Conservation (phyloP, 2,113 vertebrate species). For the Arizona elegans region DNA sequence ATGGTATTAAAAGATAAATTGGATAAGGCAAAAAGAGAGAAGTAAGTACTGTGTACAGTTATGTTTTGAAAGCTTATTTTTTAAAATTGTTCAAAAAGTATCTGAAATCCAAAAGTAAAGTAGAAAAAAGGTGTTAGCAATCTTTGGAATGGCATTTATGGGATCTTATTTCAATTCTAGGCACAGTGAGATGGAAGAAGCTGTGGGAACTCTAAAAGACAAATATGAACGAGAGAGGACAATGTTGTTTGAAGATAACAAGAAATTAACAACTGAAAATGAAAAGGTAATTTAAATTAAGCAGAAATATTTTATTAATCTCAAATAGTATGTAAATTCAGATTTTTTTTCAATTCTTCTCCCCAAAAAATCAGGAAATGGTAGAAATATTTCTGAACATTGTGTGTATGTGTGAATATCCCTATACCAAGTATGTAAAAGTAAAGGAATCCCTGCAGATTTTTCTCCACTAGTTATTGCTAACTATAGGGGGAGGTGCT, state of each 20-base stretch:
- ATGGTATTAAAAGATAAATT: constrained; percentile 85
- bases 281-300: constrained; percentile 79
- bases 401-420: neutral
- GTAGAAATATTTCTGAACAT: neutral
- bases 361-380: neutral
- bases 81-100: neutral
- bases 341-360: neutral
- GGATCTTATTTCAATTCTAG: constrained; percentile 60
- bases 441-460: too few species aligned
- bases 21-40: constrained; percentile 85
- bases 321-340: constrained; percentile 10
- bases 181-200: constrained; percentile 86
- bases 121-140: neutral
- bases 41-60: constrained; percentile 62
- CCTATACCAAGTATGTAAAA: neutral
- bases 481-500: too few species aligned
- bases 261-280: constrained; percentile 81
- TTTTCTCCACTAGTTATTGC: too few species aligned
- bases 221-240: constrained; percentile 86
- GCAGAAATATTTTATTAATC: neutral
- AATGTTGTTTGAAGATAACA: constrained; percentile 86
- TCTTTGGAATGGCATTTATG: neutral
- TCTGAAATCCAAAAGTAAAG: neutral
- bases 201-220: constrained; percentile 77
- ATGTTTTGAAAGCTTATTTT: neutral